phyloP scores from a whole-genome alignment of 23 tunicate species.

The Halocynthia aurantium region DNA sequence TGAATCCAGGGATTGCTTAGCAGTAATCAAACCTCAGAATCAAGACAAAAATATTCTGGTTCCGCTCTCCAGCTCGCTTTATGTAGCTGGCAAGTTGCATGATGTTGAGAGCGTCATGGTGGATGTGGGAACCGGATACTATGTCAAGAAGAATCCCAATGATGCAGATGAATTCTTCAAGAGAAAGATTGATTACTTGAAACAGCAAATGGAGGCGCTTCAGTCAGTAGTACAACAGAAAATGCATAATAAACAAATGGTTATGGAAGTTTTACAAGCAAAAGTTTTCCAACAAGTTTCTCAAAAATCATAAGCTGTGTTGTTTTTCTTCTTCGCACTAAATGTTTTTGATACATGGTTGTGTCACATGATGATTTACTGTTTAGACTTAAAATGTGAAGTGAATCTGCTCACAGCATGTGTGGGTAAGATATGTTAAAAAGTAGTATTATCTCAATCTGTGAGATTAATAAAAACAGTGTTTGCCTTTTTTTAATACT shows the following conservation, averaged over 20 bases:
- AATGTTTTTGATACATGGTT: no score
- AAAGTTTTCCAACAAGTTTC: constrained; percentile 56
- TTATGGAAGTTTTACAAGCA: constrained; percentile 66
- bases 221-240: constrained; percentile 77
- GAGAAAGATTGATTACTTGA: constrained; percentile 75
- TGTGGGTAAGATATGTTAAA: no score
- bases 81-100: constrained; percentile 71
- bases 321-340: neutral
- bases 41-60: constrained; percentile 72
- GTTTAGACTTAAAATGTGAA: no score
- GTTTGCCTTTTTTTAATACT: no score
- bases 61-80: constrained; percentile 80
- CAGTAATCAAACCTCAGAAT: constrained; percentile 27
- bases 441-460: no score
- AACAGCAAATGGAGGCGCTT: constrained; percentile 83
- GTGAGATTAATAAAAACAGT: no score
- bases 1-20: constrained; percentile 57
- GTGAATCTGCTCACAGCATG: no score
- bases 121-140: constrained; percentile 86
- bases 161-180: constrained; percentile 96
- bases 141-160: constrained; percentile 59
- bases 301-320: constrained; percentile 37
- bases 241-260: constrained; percentile 70
- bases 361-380: no score
- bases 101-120: constrained; percentile 73